Evolutionary conservation across 2,888 invertebrate species (phyloP), one percentile per base, ranked within the genome.

Genomic region (Cheilosia grossa): DNA sequence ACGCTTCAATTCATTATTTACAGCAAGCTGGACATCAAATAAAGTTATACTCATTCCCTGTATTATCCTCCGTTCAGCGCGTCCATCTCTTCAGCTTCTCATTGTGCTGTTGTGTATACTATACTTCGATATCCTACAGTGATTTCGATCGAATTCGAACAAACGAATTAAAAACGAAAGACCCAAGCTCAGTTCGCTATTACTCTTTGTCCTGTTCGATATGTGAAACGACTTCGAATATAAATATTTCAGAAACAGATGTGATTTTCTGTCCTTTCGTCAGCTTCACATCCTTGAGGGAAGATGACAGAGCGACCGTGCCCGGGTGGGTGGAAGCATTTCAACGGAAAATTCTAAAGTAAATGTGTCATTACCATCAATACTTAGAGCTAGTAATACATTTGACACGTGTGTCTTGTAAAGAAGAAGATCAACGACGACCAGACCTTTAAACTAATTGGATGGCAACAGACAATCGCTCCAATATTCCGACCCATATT

Each of bases 241-340:
- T 58, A 82, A 77, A 82, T 77, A 72, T 66, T 54, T 82, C 82
- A 82, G 49, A 58, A 82, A 70, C 82, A 82, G 82, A 82, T 82
- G 78, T 30, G 72, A 61, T 67, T 72, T 66, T 72, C 21, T 82
- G 6, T 17, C 37, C 30, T 64, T 63, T 59, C 56, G 66, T 37
- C 53, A 82, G 61, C 40, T n/a, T 17, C 15, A 51, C 19, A 19
- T 44, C 44, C 30, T 49, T 44, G 58, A 33, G 24, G 37, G 33
- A 64, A 21, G 33, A 44, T 33, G 42, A 40, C 40, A 51, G 47
- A 33, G 49, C 15, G 17, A 27, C 24, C 15, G 13, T 59, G 40
- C 6, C 33, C 24, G 17, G 21, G 30, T 27, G 24, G 37, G 13
- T 33, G 49, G 64, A 24, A 58, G 40, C 30, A 51, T 24, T 51